These are phyloP conservation scores for Dinothrombium tinctorium DNA, from an alignment of 1,140 invertebrate species.

Conservation along the genomic window DNA sequence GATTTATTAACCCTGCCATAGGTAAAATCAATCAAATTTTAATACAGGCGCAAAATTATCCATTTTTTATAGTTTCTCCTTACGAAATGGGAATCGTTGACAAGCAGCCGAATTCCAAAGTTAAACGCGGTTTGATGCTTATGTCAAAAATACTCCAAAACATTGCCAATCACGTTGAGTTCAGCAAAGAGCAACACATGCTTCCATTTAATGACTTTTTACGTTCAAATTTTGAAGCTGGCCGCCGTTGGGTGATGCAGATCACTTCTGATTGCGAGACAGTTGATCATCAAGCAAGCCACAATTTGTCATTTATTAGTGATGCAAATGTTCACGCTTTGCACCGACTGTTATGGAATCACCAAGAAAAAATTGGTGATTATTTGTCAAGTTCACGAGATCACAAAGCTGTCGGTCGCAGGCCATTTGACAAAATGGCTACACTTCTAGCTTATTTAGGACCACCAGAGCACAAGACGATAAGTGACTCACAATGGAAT, in stretches of 20 bases:
- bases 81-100: slow-evolving; percentile 86
- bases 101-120: slow-evolving; percentile 49
- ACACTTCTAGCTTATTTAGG: slow-evolving; percentile 83
- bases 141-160: slow-evolving; percentile 98
- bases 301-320: slow-evolving; percentile 84
- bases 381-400: slow-evolving; percentile 76
- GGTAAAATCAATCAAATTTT: slow-evolving; percentile 25
- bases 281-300: slow-evolving; percentile 47
- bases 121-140: slow-evolving; percentile 78
- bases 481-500: slow-evolving; percentile 75
- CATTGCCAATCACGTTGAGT: slow-evolving; percentile 93
- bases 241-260: slow-evolving; percentile 64
- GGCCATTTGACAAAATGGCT: slow-evolving; percentile 96
- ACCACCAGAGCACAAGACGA: slow-evolving; percentile 83
- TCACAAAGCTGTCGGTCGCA: slow-evolving; percentile 77
- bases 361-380: slow-evolving; percentile 83
- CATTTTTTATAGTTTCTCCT: slow-evolving; percentile 45
- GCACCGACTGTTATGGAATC: slow-evolving; percentile 81
- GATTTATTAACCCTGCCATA: slow-evolving; percentile 93
- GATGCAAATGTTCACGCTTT: slow-evolving; percentile 85
- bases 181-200: slow-evolving; percentile 96
- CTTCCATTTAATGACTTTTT: slow-evolving; percentile 87
- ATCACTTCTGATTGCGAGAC: slow-evolving; percentile 79
- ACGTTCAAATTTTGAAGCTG: slow-evolving; percentile 66
- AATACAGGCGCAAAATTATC: slow-evolving; percentile 3